These are phyloP conservation scores for Pluvianellus socialis DNA, from an alignment of 2,113 vertebrate genomes.

Conservation along the genomic window DNA sequence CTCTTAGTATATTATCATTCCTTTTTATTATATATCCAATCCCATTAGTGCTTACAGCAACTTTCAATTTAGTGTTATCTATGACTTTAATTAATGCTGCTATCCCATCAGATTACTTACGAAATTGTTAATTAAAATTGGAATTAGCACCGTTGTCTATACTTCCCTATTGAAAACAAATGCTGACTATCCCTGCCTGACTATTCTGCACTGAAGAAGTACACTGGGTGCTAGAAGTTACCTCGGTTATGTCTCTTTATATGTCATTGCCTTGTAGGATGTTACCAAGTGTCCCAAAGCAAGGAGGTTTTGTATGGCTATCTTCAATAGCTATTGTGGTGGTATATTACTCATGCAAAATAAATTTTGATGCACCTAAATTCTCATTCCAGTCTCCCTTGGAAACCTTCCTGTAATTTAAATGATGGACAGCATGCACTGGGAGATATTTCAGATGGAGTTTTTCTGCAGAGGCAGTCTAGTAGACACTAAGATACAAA, in stretches of 20 bases:
- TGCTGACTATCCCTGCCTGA: not conserved
- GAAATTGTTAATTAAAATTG: not conserved
- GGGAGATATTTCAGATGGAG: not conserved
- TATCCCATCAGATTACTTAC: not conserved
- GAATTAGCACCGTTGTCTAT: not conserved
- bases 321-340: not conserved
- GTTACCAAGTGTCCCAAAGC: not conserved
- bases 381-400: not conserved
- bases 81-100: conserved; percentile 13
- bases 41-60: not conserved
- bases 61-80: not conserved
- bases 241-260: not conserved
- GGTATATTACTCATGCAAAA: not conserved
- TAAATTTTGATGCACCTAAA: not conserved
- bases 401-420: not conserved
- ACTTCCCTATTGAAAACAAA: not conserved
- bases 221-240: not conserved
- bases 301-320: not conserved
- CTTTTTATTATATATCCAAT: not conserved
- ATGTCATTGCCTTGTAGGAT: not conserved
- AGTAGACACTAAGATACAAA: not conserved
- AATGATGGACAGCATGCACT: not conserved
- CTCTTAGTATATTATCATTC: not conserved
- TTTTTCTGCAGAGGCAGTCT: not conserved
- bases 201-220: not conserved